Conservation (phyloP, 2,888 invertebrate genomes). For the Merodon equestris region DNA sequence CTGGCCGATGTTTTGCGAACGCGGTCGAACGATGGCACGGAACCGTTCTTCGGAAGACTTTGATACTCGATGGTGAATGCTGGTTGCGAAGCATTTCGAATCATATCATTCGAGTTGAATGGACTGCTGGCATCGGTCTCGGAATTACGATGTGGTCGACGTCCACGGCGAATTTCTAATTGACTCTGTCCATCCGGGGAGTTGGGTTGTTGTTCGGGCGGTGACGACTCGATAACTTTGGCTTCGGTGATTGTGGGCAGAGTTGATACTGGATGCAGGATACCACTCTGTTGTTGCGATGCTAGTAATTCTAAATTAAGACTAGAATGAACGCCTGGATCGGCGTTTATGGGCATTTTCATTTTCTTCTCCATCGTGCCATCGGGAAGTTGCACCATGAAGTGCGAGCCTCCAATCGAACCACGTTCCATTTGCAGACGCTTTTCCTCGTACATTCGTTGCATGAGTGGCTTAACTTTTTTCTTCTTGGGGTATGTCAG, state of each 20-base stretch:
- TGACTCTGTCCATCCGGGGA: slow-evolving; percentile 69
- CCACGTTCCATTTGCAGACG: slow-evolving; percentile 93
- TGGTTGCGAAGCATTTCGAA: slow-evolving; percentile 92
- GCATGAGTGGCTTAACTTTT: slow-evolving; percentile 87
- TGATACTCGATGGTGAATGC: slow-evolving; percentile 83
- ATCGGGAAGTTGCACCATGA: slow-evolving; percentile 92
- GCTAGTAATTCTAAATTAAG: slow-evolving; percentile 91
- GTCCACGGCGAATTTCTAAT: slow-evolving; percentile 70
- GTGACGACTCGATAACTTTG: slow-evolving; percentile 80
- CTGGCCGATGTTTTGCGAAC: slow-evolving; percentile 91
- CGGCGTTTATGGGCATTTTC: slow-evolving; percentile 94
- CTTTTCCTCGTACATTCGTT: slow-evolving; percentile 96
- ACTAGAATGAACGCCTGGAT: slow-evolving; percentile 96
- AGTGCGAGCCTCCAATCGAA: slow-evolving; percentile 92
- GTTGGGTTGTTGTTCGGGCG: slow-evolving; percentile 75
- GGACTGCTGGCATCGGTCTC: slow-evolving; percentile 75
- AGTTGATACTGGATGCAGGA: slow-evolving; percentile 90
- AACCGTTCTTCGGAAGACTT: slow-evolving; percentile 89
- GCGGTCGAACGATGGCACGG: slow-evolving; percentile 93
- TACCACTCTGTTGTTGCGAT: slow-evolving; percentile 82
- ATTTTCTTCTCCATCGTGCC: slow-evolving; percentile 93
- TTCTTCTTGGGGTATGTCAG: slow-evolving; percentile 79
- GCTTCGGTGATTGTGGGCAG: slow-evolving; percentile 94
- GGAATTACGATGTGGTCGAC: slow-evolving; percentile 76
- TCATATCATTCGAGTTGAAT: slow-evolving; percentile 81